Conservation (phyloP, 2,113 vertebrate species). For the Brienomyrus longianalis region DNA sequence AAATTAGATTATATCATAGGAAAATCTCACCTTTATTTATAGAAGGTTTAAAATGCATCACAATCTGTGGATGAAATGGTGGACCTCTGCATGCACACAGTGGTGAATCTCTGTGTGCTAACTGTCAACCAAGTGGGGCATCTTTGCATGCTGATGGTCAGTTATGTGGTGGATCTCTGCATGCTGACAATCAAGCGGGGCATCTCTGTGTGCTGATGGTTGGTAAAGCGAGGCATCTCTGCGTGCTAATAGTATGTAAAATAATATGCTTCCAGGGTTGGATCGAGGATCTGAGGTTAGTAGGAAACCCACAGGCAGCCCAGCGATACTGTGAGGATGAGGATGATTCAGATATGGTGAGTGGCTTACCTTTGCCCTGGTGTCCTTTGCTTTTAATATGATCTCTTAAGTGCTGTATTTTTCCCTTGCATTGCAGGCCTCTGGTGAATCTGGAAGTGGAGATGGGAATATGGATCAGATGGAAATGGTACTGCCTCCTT, state of each 20-base stretch:
- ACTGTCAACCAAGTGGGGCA: neutral
- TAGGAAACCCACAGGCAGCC: slow-evolving; percentile 66
- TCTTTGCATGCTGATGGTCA: neutral
- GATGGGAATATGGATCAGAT: slow-evolving; percentile 29
- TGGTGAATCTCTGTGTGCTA: neutral
- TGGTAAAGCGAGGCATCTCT: neutral
- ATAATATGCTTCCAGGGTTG: slow-evolving; percentile 61
- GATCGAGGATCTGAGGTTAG: slow-evolving; percentile 74
- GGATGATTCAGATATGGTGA: slow-evolving; percentile 79
- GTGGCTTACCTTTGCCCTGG: slow-evolving; percentile 23
- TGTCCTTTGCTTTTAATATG: neutral
- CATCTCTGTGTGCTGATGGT: neutral
- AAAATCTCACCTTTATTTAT: neutral
- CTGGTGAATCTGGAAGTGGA: slow-evolving; percentile 79
- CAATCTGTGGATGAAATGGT: neutral
- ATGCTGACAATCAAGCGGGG: neutral
- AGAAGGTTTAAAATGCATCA: neutral
- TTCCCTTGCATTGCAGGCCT: slow-evolving; percentile 53
- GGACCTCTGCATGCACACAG: neutral
- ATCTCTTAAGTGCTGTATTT: neutral
- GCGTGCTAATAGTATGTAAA: neutral
- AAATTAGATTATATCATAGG: neutral
- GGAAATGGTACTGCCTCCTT: neutral
- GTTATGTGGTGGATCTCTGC: neutral
- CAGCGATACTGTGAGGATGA: slow-evolving; percentile 78